phyloP scores from a whole-genome alignment of 2,888 invertebrate genomes.

The Cyclophora punctaria region DNA sequence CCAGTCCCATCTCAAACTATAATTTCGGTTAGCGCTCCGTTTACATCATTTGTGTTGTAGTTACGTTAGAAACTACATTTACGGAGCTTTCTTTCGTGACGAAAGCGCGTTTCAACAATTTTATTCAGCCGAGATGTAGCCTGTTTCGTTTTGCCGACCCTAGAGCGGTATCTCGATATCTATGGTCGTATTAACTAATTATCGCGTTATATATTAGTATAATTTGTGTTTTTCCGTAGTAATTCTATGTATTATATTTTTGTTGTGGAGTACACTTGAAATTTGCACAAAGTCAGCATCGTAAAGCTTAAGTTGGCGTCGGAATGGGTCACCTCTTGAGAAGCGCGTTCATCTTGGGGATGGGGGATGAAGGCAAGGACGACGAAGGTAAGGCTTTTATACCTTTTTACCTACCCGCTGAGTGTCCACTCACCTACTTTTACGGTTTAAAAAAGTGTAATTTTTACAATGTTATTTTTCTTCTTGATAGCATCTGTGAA shows the following conservation, averaged over 20 bases:
- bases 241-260: constrained; percentile 10
- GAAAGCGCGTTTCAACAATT: constrained; percentile 32
- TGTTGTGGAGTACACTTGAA: constrained; percentile 38
- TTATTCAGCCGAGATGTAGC: constrained; percentile 63
- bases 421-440: background rate
- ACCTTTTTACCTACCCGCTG: too few relatives aligned
- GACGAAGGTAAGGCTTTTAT: constrained; percentile 39
- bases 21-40: constrained; percentile 61
- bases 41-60: constrained; percentile 56
- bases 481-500: too few relatives aligned
- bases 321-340: constrained; percentile 63
- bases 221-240: constrained; percentile 13
- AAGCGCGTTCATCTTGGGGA: constrained; percentile 54
- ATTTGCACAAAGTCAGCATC: constrained; percentile 63
- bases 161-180: constrained; percentile 40
- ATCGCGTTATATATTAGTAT: constrained; percentile 22
- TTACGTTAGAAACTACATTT: constrained; percentile 53
- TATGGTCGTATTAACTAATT: constrained; percentile 14
- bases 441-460: background rate
- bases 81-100: constrained; percentile 42
- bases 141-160: constrained; percentile 53
- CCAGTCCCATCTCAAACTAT: constrained; percentile 45
- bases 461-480: too few relatives aligned
- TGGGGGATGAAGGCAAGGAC: constrained; percentile 43
- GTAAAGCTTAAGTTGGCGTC: constrained; percentile 28